Evolutionary conservation across 1,140 invertebrate genomes (phyloP), one percentile per base, ranked within the genome.

Genomic region (Drosophila equinoxialis): DNA sequence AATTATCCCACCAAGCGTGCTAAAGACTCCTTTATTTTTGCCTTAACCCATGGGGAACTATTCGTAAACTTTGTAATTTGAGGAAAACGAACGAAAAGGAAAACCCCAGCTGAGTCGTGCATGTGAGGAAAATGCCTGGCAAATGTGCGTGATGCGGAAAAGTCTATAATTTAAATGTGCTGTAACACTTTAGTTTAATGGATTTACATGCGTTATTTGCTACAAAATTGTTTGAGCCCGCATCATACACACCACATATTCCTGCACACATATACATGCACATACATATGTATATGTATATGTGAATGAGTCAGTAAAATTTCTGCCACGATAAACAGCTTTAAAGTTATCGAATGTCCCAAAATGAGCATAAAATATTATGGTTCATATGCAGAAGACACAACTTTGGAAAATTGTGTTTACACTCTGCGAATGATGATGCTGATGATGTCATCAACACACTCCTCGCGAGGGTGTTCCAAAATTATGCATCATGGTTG

Each of bases 361-460:
- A 66, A 35, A 75, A 75, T 71, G 65, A 71, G 73, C 68, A 75
- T 75, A 71, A 75, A 75, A 71, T 71, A 67, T 71, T 66, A 75
- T 75, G 69, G 13, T 23, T 42, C 45, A 48, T 74, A 61, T 54
- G 60, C 69, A 75, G 60, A 37, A 13, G 59, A 39, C 42, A 33
- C 42, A 61, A 45, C 70, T 68, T 14, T 65, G 39, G 20, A 64
- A 76, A 65, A 60, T 65, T 76, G 17, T 23, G 74, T 76, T 76
- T 76, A 68, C 74, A 51, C 59, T 61, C 63, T 20, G 41, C 60
- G 20, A 42, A 59, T 37, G 60, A 61, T 68, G 73, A 75, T 76
- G 57, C 14, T 59, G 57, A 59, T 59, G 57, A 59, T 59, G 74
- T 74, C 74, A 77, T 74, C 74, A 69, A 48, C 51, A 20, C 42